Evolutionary conservation across 2,113 vertebrate species (phyloP).

Genomic region (Xiphophorus maculatus): DNA sequence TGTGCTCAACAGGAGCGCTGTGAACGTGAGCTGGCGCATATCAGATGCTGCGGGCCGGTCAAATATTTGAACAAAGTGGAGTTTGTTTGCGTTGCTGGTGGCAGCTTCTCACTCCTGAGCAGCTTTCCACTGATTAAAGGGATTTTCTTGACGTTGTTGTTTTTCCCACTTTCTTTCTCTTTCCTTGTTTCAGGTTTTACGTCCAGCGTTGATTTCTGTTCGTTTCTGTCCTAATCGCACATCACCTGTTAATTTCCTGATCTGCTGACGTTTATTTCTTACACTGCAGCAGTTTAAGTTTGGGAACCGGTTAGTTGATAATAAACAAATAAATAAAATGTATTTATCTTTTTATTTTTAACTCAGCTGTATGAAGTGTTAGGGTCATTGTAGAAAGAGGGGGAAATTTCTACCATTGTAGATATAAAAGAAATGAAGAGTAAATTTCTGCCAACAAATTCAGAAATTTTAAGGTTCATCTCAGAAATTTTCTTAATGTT

Average conservation of each 20-base stretch:
- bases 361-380: too few relatives aligned
- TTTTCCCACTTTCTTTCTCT: background rate
- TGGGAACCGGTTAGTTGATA: background rate
- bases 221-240: background rate
- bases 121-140: background rate
- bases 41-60: slow-evolving; percentile 21
- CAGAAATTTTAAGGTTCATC: too few relatives aligned
- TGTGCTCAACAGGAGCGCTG: slow-evolving; percentile 54
- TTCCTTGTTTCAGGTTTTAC: background rate
- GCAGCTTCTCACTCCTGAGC: slow-evolving; percentile 7
- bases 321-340: background rate
- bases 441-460: too few relatives aligned
- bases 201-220: background rate
- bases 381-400: too few relatives aligned
- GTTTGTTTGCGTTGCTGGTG: slow-evolving; percentile 27
- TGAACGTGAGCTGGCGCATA: slow-evolving; percentile 1
- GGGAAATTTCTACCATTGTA: too few relatives aligned
- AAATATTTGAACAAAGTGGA: slow-evolving; percentile 58
- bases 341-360: background rate
- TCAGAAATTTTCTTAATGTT: too few relatives aligned
- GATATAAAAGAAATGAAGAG: too few relatives aligned
- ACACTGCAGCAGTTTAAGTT: background rate
- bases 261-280: too few relatives aligned
- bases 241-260: background rate
- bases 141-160: background rate